Percentiles rank a stretch among this genome's conserved stretches.
Evolutionary conservation across 2,113 vertebrate genomes (phyloP).

Genomic region (Arizona elegans): DNA sequence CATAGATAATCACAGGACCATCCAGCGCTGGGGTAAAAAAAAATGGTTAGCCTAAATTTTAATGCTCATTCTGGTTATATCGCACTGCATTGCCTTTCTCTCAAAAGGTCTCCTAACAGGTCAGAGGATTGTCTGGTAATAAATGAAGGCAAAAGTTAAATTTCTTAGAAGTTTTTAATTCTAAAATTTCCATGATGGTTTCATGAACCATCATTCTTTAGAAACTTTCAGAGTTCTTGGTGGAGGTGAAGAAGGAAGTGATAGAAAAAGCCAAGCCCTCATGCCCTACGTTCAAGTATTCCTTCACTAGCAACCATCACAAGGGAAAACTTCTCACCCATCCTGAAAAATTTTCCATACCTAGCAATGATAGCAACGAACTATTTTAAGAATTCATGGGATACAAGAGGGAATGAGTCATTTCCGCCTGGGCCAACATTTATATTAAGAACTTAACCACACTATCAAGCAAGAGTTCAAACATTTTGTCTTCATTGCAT

Average conservation of each 20-base stretch:
- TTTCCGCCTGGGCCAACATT: neutral
- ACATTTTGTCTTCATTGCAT: neutral
- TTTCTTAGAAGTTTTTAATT: neutral
- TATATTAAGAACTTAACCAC: neutral
- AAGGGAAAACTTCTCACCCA: neutral
- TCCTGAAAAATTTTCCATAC: neutral
- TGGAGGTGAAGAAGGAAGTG: neutral
- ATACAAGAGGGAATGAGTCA: neutral
- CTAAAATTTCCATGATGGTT: neutral
- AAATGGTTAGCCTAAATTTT: neutral
- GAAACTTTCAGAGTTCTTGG: slow-evolving; percentile 9
- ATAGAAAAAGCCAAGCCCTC: neutral
- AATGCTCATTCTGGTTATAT: neutral
- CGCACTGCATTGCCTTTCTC: neutral
- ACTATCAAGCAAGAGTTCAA: neutral
- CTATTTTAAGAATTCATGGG: neutral
- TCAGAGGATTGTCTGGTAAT: neutral
- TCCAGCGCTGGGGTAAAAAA: neutral
- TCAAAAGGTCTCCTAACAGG: too few species aligned
- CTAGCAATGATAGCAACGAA: neutral
- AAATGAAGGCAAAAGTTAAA: neutral
- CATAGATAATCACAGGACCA: neutral
- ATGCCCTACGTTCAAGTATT: neutral
- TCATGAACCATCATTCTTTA: neutral
- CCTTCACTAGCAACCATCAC: neutral